Percentiles rank a stretch among this genome's conserved stretches.
phyloP scores from a whole-genome alignment of 2,113 vertebrate genomes.

The Poeciliopsis prolifica region DNA sequence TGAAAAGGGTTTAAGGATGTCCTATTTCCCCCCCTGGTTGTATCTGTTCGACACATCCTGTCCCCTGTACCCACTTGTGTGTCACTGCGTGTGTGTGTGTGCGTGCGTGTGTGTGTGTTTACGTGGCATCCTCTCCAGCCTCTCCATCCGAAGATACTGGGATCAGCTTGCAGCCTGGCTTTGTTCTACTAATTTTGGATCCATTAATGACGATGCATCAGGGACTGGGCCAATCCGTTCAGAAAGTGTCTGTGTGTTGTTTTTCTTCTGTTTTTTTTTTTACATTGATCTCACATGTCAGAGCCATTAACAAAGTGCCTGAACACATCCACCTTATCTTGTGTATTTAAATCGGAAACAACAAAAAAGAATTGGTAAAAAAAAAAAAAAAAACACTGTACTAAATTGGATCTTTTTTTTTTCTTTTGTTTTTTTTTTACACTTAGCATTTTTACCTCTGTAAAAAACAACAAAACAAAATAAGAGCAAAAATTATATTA shows the following conservation, averaged over 20 bases:
- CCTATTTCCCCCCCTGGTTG: slow-evolving; percentile 59
- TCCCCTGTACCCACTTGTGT: slow-evolving; percentile 37
- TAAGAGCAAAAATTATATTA: slow-evolving; percentile 85
- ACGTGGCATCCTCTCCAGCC: slow-evolving; percentile 30
- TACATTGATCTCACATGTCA: slow-evolving; percentile 84
- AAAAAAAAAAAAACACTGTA: slow-evolving; percentile 75
- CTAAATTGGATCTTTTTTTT: slow-evolving; percentile 79
- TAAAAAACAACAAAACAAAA: slow-evolving; percentile 76
- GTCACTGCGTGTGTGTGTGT: slow-evolving; percentile 14
- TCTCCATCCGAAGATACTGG: slow-evolving; percentile 47
- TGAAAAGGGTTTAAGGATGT: slow-evolving; percentile 71
- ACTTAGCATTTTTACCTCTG: slow-evolving; percentile 97
- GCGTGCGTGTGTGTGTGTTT: slow-evolving; percentile 4
- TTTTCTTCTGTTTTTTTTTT: slow-evolving; percentile 61
- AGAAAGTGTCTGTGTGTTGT: slow-evolving; percentile 21
- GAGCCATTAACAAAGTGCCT: slow-evolving; percentile 95
- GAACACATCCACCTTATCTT: slow-evolving; percentile 86
- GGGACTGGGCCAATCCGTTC: slow-evolving; percentile 52
- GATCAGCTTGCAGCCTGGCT: slow-evolving; percentile 39
- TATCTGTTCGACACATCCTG: slow-evolving; percentile 67
- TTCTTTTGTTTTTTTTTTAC: slow-evolving; percentile 78
- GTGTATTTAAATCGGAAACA: slow-evolving; percentile 81
- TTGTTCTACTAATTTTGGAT: slow-evolving; percentile 39
- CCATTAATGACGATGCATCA: slow-evolving; percentile 34
- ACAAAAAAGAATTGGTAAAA: slow-evolving; percentile 71